Evolutionary conservation across 2,113 vertebrate species (phyloP).

Genomic region (Passer domesticus): DNA sequence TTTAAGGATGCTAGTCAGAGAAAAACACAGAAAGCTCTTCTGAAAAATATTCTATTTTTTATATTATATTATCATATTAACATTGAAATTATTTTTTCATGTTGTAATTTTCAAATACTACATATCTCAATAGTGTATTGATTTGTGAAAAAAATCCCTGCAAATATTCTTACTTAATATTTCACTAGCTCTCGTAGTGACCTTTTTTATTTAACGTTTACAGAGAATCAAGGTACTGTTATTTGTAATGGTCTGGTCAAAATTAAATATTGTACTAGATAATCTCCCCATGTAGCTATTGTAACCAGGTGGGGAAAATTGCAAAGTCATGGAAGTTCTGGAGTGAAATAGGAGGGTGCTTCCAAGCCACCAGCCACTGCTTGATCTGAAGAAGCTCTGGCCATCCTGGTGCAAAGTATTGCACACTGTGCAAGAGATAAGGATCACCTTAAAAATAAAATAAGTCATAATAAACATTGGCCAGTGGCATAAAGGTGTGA

Average conservation of each 20-base stretch:
- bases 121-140: background rate
- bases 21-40: background rate
- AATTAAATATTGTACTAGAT: background rate
- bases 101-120: background rate
- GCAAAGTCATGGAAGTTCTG: background rate
- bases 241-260: background rate
- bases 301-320: background rate
- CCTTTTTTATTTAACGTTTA: background rate
- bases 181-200: background rate
- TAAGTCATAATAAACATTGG: background rate
- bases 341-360: fast-evolving
- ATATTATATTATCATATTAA: background rate
- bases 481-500: background rate
- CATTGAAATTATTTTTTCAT: fast-evolving
- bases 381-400: background rate
- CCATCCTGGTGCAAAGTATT: background rate
- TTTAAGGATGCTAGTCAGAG: background rate
- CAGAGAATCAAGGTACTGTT: background rate
- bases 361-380: background rate
- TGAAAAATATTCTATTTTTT: background rate
- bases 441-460: background rate
- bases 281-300: background rate
- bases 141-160: background rate
- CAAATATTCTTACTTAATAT: background rate
- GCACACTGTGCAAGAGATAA: background rate